Evolutionary conservation across 2,113 vertebrate genomes (phyloP).

Genomic region (Otocyon megalotis): DNA sequence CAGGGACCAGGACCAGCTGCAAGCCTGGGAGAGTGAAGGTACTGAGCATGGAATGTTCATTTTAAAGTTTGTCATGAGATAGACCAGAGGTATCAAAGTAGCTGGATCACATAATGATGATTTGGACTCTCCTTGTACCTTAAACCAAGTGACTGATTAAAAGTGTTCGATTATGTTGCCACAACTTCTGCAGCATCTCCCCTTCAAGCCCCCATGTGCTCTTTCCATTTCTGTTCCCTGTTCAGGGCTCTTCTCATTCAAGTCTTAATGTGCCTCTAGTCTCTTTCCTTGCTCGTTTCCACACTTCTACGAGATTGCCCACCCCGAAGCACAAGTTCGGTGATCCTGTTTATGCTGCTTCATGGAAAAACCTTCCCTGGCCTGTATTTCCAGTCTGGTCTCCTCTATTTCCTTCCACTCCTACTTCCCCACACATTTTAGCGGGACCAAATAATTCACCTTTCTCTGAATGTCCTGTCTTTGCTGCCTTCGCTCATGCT

Average conservation of each 20-base stretch:
- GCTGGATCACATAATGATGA: not conserved
- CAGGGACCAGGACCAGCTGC: conserved; percentile 89
- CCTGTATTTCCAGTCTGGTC: not conserved
- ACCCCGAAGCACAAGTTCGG: not conserved
- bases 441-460: not conserved
- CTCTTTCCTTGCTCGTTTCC: not conserved
- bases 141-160: not conserved
- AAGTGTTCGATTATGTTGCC: not conserved
- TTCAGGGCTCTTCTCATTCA: not conserved
- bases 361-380: not conserved
- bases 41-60: not conserved
- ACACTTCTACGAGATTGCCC: not conserved
- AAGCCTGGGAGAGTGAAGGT: conserved; percentile 93
- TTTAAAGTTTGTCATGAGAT: not conserved
- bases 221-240: not conserved
- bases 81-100: not conserved
- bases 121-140: not conserved
- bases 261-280: not conserved
- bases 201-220: fast-evolving
- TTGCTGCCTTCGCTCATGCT: conserved; percentile 32
- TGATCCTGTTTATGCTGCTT: not conserved
- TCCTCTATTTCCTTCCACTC: not conserved
- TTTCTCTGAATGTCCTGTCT: not conserved
- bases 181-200: not conserved
- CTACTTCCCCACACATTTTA: not conserved